Conservation (phyloP, 1,140 invertebrate species). For the Bombus consobrinus region DNA sequence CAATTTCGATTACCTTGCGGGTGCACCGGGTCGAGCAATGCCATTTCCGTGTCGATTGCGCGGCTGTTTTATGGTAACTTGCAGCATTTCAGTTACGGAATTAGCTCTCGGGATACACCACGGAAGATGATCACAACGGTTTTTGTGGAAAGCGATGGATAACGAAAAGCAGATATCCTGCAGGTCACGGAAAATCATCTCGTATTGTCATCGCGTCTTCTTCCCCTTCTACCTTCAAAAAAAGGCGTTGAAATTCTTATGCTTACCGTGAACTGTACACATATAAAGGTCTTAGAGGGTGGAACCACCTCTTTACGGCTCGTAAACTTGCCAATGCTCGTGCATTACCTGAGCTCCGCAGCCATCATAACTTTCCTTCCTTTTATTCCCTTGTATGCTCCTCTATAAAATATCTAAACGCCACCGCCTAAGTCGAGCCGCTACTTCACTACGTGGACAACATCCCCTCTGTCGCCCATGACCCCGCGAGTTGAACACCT, state of each 20-base stretch:
- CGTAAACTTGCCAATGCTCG: constrained; percentile 54
- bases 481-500: constrained; percentile 22
- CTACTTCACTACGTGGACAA: constrained; percentile 28
- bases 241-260: constrained; percentile 58
- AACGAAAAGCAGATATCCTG: constrained; percentile 13
- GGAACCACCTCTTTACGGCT: constrained; percentile 43
- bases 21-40: too few relatives aligned
- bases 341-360: constrained; percentile 60
- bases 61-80: constrained; percentile 3
- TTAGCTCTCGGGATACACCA: background rate
- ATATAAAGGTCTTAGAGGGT: constrained; percentile 16
- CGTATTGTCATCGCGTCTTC: constrained; percentile 3
- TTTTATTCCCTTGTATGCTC: constrained; percentile 69
- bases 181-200: constrained; percentile 8
- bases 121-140: background rate
- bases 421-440: constrained; percentile 64
- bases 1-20: background rate
- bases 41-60: background rate
- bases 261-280: background rate
- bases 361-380: constrained; percentile 72
- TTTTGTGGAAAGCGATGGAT: background rate
- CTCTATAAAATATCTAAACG: constrained; percentile 73
- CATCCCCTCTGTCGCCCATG: background rate
- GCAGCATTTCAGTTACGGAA: background rate
- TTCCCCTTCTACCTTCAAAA: background rate